Evolutionary conservation across 2,888 invertebrate species (phyloP).

Genomic region (Tribolium freemani): DNA sequence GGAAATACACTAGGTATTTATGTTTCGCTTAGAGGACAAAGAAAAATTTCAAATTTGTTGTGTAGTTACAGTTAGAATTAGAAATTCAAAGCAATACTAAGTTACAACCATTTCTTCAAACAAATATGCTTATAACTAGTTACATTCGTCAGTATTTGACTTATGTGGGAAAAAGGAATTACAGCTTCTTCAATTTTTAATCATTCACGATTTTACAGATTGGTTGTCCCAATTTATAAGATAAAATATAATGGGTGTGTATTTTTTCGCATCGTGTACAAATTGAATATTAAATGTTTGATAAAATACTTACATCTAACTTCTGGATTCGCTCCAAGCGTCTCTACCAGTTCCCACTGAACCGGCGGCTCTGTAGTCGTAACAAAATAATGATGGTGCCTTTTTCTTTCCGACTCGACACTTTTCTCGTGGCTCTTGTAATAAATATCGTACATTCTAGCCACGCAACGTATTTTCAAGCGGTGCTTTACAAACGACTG

Average conservation of each 20-base stretch:
- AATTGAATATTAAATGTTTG: background rate
- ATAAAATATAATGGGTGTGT: background rate
- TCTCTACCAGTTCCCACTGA: slow-evolving; percentile 20
- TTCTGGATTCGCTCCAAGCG: slow-evolving; percentile 2
- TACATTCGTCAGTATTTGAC: too few relatives aligned
- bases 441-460: slow-evolving; percentile 77
- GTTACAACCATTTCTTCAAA: too few relatives aligned
- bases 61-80: too few relatives aligned
- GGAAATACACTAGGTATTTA: too few relatives aligned
- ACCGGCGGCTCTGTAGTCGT: slow-evolving; percentile 21
- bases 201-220: too few relatives aligned
- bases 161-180: too few relatives aligned
- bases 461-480: slow-evolving; percentile 75
- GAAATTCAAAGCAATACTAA: too few relatives aligned
- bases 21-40: too few relatives aligned
- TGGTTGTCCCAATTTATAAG: too few relatives aligned
- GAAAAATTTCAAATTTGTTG: too few relatives aligned
- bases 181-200: too few relatives aligned
- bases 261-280: background rate
- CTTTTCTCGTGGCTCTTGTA: slow-evolving; percentile 78
- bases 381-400: slow-evolving; percentile 25
- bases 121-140: too few relatives aligned
- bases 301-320: slow-evolving; percentile 15
- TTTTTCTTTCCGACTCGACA: slow-evolving; percentile 71
- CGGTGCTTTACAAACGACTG: slow-evolving; percentile 61